Evolutionary conservation across 2,113 vertebrate genomes (phyloP).

Genomic region (Centropus unirufus): DNA sequence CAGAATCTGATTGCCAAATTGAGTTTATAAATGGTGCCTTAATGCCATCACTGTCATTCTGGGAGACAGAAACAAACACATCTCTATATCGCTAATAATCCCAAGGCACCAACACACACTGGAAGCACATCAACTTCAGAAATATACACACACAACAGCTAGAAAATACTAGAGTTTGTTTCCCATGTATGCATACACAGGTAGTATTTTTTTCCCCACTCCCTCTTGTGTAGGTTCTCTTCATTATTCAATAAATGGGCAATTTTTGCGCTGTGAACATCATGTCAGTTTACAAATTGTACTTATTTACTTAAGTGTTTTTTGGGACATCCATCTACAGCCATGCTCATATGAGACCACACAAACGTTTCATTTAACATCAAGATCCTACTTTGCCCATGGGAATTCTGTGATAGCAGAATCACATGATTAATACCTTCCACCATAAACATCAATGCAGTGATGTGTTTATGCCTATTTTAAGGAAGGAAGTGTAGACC

Average conservation of each 20-base stretch:
- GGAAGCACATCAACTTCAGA: not conserved
- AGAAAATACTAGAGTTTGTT: not conserved
- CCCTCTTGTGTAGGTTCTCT: not conserved
- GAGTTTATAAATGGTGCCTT: not conserved
- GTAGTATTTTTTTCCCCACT: not conserved
- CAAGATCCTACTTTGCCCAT: not conserved
- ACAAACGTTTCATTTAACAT: not conserved
- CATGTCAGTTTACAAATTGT: not conserved
- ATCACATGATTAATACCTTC: not conserved
- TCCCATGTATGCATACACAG: not conserved
- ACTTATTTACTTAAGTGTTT: not conserved
- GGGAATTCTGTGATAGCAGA: not conserved
- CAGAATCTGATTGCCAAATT: not conserved
- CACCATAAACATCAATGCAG: not conserved
- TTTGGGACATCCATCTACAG: not conserved
- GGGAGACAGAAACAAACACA: not conserved
- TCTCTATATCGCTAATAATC: not conserved
- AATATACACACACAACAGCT: not conserved
- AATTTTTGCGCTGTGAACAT: not conserved
- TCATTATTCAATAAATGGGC: not conserved
- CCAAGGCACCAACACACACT: accelerated
- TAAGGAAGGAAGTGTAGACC: not conserved
- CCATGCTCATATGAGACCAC: not conserved
- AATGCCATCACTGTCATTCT: not conserved
- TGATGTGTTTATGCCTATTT: not conserved